Conservation (phyloP, 2,797 vertebrate species). For the Thripadectes ignobilis region DNA sequence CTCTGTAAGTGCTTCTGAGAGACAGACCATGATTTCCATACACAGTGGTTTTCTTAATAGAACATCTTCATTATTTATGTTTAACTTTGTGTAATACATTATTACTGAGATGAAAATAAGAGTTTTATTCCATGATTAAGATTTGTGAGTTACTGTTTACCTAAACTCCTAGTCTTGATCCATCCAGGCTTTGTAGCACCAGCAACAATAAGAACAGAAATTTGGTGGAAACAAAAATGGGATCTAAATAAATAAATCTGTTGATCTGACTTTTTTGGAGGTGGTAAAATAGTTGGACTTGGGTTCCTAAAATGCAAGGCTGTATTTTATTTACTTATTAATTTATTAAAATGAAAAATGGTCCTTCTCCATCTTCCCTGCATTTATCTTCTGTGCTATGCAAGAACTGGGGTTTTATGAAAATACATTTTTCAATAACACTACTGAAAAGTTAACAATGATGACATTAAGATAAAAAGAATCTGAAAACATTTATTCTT, state of each 20-base stretch:
- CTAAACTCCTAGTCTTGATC: background rate
- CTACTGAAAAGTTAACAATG: background rate
- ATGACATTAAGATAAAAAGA: background rate
- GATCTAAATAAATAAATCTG: background rate
- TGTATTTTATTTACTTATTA: background rate
- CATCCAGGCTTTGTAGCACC: background rate
- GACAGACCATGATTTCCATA: background rate
- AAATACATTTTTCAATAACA: background rate
- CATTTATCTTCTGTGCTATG: background rate
- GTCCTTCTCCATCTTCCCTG: background rate
- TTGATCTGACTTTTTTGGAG: background rate
- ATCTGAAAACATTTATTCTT: background rate
- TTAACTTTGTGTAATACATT: background rate
- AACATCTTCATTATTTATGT: background rate
- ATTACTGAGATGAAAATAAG: background rate
- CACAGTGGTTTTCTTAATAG: background rate
- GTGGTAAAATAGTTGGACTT: background rate
- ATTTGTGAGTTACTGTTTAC: background rate
- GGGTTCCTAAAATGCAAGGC: background rate
- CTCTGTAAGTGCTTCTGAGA: background rate
- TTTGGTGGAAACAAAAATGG: background rate
- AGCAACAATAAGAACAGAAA: background rate
- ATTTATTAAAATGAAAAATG: background rate
- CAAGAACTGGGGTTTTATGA: background rate
- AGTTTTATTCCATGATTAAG: rapidly evolving